Conservation (phyloP, 2,113 vertebrate genomes). For the Serranochromis macrocephalus region DNA sequence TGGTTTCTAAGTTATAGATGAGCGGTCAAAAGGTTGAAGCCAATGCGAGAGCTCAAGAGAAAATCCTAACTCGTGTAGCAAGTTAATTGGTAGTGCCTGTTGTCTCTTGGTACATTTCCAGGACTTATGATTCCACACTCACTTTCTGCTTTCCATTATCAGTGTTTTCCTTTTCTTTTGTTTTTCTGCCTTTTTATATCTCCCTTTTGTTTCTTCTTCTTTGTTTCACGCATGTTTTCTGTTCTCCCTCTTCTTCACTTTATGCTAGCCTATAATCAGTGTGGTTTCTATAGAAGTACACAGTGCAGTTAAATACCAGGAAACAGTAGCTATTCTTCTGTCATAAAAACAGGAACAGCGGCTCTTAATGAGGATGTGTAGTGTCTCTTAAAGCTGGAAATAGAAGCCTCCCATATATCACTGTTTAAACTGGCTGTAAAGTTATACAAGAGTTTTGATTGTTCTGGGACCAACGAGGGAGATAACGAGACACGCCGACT, state of each 20-base stretch:
- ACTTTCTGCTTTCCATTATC: not conserved
- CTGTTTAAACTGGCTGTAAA: constrained; percentile 40
- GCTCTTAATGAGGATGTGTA: constrained; percentile 30
- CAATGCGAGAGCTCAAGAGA: constrained; percentile 14
- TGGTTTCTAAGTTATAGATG: constrained; percentile 52
- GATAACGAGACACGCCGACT: not conserved
- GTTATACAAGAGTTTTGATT: constrained; percentile 19
- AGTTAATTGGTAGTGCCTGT: constrained; percentile 47
- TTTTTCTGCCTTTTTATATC: not conserved
- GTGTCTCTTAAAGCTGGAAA: not conserved
- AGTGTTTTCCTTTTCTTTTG: not conserved
- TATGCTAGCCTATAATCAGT: not conserved
- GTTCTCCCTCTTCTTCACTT: not conserved
- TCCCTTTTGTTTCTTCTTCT: not conserved
- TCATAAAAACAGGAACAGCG: constrained; percentile 12
- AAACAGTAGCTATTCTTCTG: not conserved
- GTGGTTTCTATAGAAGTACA: not conserved
- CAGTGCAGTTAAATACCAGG: not conserved
- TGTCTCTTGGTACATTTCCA: constrained; percentile 26
- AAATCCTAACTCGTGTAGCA: constrained; percentile 1
- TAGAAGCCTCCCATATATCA: not conserved
- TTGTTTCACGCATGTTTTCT: not conserved
- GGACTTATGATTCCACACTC: not conserved
- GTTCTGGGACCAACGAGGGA: not conserved
- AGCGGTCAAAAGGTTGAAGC: constrained; percentile 52